Conservation (phyloP, 2,113 vertebrate genomes). For the Lepidothrix coronata region DNA sequence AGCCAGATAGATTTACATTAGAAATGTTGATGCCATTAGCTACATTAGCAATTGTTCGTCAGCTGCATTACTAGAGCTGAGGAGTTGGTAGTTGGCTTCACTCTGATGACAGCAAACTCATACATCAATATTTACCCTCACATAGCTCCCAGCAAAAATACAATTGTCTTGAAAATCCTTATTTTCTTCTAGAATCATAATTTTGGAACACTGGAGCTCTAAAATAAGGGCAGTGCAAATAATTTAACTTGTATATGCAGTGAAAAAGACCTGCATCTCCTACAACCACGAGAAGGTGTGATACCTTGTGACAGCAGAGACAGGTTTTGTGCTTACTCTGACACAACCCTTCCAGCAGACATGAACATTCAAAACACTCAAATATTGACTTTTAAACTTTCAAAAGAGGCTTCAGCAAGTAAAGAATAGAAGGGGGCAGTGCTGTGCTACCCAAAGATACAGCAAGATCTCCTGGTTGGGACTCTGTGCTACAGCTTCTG, state of each 20-base stretch:
- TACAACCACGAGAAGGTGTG: rapidly evolving
- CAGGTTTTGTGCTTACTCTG: not conserved
- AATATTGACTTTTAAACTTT: not conserved
- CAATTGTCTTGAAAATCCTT: not conserved
- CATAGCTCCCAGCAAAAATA: not conserved
- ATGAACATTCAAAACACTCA: not conserved
- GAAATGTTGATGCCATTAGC: not conserved
- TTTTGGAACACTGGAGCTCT: not conserved
- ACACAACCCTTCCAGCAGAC: not conserved
- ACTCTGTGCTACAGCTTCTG: not conserved
- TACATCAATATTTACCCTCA: not conserved
- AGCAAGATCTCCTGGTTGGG: not conserved
- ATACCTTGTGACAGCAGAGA: not conserved
- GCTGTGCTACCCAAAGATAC: not conserved
- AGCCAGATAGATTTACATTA: conserved; percentile 4
- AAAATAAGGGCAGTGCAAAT: not conserved
- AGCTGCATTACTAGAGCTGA: not conserved
- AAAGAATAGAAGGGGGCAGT: not conserved
- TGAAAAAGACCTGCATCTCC: not conserved
- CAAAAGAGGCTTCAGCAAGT: not conserved
- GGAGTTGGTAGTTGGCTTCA: not conserved
- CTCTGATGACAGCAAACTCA: not conserved
- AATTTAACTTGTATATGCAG: not conserved
- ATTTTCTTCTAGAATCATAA: not conserved
- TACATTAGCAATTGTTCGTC: conserved; percentile 19